A percentile compares a stretch with the other conserved stretches of the same genome.
These are phyloP conservation scores for Pipa parva DNA, from an alignment of 2,113 vertebrate species.

Conservation along the genomic window DNA sequence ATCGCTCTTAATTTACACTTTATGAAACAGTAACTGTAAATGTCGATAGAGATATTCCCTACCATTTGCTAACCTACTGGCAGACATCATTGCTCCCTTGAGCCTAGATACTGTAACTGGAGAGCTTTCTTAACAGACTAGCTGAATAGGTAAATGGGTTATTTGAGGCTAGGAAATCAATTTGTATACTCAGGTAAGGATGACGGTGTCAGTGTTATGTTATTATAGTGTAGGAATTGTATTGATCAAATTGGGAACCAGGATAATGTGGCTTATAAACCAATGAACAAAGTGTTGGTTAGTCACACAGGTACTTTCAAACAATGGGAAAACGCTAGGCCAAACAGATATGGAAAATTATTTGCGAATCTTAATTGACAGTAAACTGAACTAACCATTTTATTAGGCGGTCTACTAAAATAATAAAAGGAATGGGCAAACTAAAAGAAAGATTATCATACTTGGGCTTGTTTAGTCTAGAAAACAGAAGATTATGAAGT, in stretches of 20 bases:
- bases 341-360: too few relatives aligned
- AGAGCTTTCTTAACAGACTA: slow-evolving; percentile 69
- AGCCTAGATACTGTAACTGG: slow-evolving; percentile 60
- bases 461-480: too few relatives aligned
- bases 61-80: slow-evolving; percentile 70
- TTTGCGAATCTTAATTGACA: too few relatives aligned
- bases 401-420: too few relatives aligned
- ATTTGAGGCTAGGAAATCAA: slow-evolving; percentile 78
- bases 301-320: slow-evolving; percentile 59
- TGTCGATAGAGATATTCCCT: slow-evolving; percentile 72
- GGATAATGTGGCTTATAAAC: slow-evolving; percentile 67
- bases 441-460: too few relatives aligned
- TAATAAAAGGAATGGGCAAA: too few relatives aligned
- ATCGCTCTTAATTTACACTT: slow-evolving; percentile 37
- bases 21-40: slow-evolving; percentile 55
- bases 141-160: slow-evolving; percentile 81
- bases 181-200: slow-evolving; percentile 70
- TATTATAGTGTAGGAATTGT: slow-evolving; percentile 72
- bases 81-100: slow-evolving; percentile 71
- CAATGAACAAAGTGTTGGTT: slow-evolving; percentile 64
- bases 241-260: slow-evolving; percentile 73
- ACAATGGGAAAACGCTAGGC: too few relatives aligned
- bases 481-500: too few relatives aligned
- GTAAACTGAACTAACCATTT: too few relatives aligned
- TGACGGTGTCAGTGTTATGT: slow-evolving; percentile 73